Evolutionary conservation across 2,797 vertebrate species (phyloP).

Genomic region (Acridotheres tristis): DNA sequence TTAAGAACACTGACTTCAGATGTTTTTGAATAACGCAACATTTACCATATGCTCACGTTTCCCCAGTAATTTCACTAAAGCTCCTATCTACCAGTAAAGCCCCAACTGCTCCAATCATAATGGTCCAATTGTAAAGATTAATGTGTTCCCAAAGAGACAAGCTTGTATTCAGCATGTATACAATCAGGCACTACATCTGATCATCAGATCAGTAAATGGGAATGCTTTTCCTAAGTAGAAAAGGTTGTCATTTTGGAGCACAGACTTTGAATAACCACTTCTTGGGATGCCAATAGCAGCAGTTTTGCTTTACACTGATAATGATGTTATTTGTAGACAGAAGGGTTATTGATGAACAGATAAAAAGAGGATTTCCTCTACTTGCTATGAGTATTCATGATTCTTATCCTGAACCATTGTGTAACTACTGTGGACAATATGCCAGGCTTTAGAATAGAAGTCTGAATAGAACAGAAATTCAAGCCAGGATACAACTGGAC

Average conservation of each 20-base stretch:
- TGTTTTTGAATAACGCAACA: not conserved
- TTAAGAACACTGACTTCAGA: not conserved
- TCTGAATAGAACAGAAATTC: constrained; percentile 12
- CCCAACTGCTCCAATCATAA: not conserved
- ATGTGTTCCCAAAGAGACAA: not conserved
- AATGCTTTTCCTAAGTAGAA: not conserved
- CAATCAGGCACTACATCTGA: not conserved
- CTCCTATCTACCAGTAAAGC: not conserved
- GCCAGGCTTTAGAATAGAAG: not conserved
- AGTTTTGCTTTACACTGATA: not conserved
- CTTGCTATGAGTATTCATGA: not conserved
- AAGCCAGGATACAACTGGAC: constrained; percentile 8
- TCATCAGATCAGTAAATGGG: not conserved
- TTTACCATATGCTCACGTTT: not conserved
- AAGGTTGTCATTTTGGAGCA: not conserved
- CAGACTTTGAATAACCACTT: not conserved
- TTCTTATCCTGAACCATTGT: not conserved
- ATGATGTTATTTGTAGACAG: not conserved
- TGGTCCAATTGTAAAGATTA: not conserved
- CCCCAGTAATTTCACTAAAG: not conserved
- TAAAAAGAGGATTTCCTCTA: constrained; percentile 13
- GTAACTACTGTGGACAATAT: not conserved
- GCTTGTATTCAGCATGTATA: not conserved
- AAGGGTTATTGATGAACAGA: constrained; percentile 14
- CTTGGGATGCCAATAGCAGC: not conserved